A percentile compares a stretch with the other conserved stretches of the same genome.
These are phyloP conservation scores for Drosophila rufa DNA, from an alignment of 1,140 invertebrate species.

Conservation along the genomic window DNA sequence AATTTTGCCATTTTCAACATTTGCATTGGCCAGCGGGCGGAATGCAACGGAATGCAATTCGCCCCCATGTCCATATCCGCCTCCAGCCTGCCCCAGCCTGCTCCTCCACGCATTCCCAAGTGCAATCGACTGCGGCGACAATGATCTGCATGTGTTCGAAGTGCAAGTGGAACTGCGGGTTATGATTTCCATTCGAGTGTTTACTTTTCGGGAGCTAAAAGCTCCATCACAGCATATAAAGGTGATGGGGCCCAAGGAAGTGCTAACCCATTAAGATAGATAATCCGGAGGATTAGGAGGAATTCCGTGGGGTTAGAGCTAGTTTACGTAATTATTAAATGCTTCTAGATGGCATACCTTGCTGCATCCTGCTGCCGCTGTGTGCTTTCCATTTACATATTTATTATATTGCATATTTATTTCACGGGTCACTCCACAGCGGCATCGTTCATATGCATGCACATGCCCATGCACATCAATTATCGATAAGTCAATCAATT, in stretches of 20 bases:
- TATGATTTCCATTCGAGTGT: slow-evolving; percentile 39
- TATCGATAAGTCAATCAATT: slow-evolving; percentile 54
- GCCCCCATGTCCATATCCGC: slow-evolving; percentile 8
- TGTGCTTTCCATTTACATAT: neutral
- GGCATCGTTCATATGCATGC: neutral
- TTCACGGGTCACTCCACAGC: neutral
- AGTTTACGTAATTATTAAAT: too few species aligned
- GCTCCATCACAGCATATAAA: neutral
- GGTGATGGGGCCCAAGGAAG: too few species aligned
- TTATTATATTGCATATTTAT: slow-evolving; percentile 2
- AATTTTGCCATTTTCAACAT: slow-evolving; percentile 43
- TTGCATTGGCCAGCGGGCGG: slow-evolving; percentile 18
- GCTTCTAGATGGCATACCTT: too few species aligned
- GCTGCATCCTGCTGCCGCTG: too few species aligned
- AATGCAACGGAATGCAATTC: slow-evolving; percentile 30
- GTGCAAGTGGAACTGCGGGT: slow-evolving; percentile 17
- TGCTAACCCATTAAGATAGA: too few species aligned
- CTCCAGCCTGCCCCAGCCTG: neutral
- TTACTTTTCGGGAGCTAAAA: slow-evolving; percentile 19
- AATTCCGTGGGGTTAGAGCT: too few species aligned
- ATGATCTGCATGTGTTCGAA: slow-evolving; percentile 20
- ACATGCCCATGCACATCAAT: slow-evolving; percentile 5
- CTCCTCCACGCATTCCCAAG: neutral
- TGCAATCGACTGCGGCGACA: slow-evolving; percentile 15
- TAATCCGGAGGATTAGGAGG: too few species aligned